Percentiles rank a stretch among this genome's conserved stretches.
phyloP scores from a whole-genome alignment of 2,888 invertebrate genomes.

The Cheilosia vulpina region DNA sequence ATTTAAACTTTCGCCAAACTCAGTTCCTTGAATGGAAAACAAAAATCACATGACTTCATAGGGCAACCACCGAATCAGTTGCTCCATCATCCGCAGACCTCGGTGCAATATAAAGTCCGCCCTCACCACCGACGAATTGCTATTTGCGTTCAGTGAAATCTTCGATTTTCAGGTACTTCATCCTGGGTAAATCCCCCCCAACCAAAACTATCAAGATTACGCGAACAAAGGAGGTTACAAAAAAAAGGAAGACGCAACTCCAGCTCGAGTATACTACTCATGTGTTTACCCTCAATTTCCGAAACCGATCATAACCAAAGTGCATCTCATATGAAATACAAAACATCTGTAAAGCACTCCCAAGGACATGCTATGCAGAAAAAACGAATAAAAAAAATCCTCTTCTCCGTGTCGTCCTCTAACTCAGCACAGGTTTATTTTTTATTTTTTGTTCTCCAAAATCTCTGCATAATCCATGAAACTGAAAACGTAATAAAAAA shows the following conservation, averaged over 20 bases:
- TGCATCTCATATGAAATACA: slow-evolving; percentile 48
- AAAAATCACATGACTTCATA: neutral
- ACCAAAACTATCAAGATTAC: slow-evolving; percentile 29
- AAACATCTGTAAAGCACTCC: slow-evolving; percentile 60
- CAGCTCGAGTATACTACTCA: slow-evolving; percentile 4
- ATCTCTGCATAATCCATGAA: slow-evolving; percentile 66
- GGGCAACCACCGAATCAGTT: slow-evolving; percentile 37
- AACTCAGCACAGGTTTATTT: slow-evolving; percentile 3
- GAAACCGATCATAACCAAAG: slow-evolving; percentile 70
- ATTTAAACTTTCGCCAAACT: slow-evolving; percentile 38
- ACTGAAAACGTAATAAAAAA: slow-evolving; percentile 7
- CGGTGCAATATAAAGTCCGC: slow-evolving; percentile 3
- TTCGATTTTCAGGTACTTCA: slow-evolving; percentile 35
- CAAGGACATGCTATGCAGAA: slow-evolving; percentile 39
- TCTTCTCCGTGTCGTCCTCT: neutral
- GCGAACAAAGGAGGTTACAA: slow-evolving; percentile 11
- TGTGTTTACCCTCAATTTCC: slow-evolving; percentile 38
- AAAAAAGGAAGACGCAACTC: neutral
- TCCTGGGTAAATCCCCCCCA: neutral
- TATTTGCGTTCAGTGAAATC: slow-evolving; percentile 13
- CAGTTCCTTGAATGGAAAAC: neutral
- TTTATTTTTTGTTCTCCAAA: slow-evolving; percentile 23
- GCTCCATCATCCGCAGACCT: slow-evolving; percentile 36
- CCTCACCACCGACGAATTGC: neutral
- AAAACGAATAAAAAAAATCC: slow-evolving; percentile 22